Evolutionary conservation across 2,888 invertebrate genomes (phyloP), one percentile per base, ranked within the genome.

Genomic region (Colostygia pectinataria): DNA sequence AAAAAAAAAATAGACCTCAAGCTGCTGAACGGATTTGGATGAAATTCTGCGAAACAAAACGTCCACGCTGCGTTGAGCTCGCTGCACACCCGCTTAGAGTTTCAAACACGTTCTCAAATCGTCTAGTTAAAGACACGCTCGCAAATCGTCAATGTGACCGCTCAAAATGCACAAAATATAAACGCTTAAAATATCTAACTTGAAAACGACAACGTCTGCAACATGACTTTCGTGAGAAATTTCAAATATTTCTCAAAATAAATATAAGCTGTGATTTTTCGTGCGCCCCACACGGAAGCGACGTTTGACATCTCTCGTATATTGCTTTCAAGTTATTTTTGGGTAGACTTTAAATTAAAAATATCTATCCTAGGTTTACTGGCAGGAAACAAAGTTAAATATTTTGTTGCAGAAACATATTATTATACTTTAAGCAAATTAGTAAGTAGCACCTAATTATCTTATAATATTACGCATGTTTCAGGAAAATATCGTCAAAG

Each of bases 231-330:
- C 53, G 52, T 61, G 57, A 53, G 53, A 66, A 63, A 63, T 61
- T 56, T 64, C 44, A 52, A 57, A 47, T 50, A 52, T 67, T 74
- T 69, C 55, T 46, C 53, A 61, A 68, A 66, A 65, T 66, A 62
- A 68, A 71, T 68, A 66, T 60, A 62, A 65, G 57, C 57, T 45
- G 53, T 55, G 55, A 63, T 66, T 65, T 68, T 65, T 60, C 55
- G 51, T 15, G 44, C 53, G 47, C 57, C 31, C 33, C 55, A 46
- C 46, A 34, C 49, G 71, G 64, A 63, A 68, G 61, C 58, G 52
- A 61, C 66, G 65, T 66, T 72, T 76, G 71, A 73, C 52, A 37
- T 52, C 25, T 43, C 51, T 53, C 33, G 41, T 63, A 66, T 60
- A 68, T 63, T 63, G 61, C 60, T 47, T 52, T 59, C 50, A 55